A percentile compares a stretch with the other conserved stretches of the same genome.
phyloP scores from a whole-genome alignment of 2,797 vertebrate species.

The Syndactyla subalaris region DNA sequence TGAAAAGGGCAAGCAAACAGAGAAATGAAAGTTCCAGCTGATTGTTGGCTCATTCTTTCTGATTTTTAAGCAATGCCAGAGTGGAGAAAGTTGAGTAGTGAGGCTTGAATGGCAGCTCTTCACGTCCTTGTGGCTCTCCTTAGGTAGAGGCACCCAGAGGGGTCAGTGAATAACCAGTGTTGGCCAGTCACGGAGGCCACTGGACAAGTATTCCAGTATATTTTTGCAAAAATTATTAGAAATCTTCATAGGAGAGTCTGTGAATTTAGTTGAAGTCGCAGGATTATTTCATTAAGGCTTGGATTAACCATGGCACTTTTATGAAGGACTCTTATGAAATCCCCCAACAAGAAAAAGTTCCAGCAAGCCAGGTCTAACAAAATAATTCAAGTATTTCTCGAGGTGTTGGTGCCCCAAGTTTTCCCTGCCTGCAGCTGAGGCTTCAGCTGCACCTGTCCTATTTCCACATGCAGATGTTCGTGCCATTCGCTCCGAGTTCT shows the following conservation, averaged over 20 bases:
- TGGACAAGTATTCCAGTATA: fast-evolving
- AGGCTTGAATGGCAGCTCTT: not conserved
- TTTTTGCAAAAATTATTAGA: not conserved
- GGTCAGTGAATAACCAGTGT: not conserved
- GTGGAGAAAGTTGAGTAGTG: not conserved
- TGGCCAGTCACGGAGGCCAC: not conserved
- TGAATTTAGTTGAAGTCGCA: not conserved
- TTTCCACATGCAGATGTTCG: not conserved
- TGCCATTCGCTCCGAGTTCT: not conserved
- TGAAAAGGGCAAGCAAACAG: not conserved
- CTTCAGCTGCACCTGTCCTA: not conserved
- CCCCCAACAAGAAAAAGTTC: not conserved
- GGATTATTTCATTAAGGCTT: not conserved
- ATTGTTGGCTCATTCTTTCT: not conserved
- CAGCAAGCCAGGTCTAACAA: not conserved
- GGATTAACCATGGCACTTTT: not conserved
- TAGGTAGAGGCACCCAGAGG: not conserved
- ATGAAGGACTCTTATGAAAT: not conserved
- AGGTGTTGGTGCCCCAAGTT: not conserved
- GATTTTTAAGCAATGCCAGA: not conserved
- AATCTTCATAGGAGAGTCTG: not conserved
- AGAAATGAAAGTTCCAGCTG: not conserved
- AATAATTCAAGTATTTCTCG: not conserved
- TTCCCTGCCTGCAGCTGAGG: not conserved
- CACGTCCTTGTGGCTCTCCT: not conserved